Evolutionary conservation across 1,140 invertebrate genomes (phyloP).

Genomic region (Mizuhopecten yessoensis): DNA sequence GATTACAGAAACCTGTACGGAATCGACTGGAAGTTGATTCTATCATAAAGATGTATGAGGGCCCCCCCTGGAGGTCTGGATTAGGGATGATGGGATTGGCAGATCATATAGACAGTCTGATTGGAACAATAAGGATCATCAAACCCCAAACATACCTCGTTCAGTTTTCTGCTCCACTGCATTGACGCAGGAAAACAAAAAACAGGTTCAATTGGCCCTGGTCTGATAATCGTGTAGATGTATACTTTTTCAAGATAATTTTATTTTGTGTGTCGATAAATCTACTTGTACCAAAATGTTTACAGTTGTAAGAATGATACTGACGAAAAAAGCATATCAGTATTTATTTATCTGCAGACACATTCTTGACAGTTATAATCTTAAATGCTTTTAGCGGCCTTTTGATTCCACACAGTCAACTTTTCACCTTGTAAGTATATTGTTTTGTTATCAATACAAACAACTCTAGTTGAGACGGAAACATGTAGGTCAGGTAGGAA

Average conservation of each 20-base stretch:
- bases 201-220: neutral
- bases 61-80: neutral
- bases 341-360: too few species aligned
- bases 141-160: neutral
- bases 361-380: too few species aligned
- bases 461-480: too few species aligned
- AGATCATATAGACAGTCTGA: neutral
- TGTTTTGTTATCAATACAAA: too few species aligned
- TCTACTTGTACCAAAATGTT: too few species aligned
- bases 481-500: too few species aligned
- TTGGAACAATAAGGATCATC: neutral
- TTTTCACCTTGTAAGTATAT: too few species aligned
- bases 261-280: too few species aligned
- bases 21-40: neutral
- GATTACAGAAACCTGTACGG: neutral
- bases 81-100: neutral
- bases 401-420: too few species aligned
- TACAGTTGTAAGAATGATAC: too few species aligned
- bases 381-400: too few species aligned
- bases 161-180: neutral
- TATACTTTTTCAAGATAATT: neutral
- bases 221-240: neutral
- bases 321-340: too few species aligned
- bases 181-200: neutral
- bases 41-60: neutral